phyloP scores from a whole-genome alignment of 2,113 vertebrate species.

The Zosterops borbonicus region DNA sequence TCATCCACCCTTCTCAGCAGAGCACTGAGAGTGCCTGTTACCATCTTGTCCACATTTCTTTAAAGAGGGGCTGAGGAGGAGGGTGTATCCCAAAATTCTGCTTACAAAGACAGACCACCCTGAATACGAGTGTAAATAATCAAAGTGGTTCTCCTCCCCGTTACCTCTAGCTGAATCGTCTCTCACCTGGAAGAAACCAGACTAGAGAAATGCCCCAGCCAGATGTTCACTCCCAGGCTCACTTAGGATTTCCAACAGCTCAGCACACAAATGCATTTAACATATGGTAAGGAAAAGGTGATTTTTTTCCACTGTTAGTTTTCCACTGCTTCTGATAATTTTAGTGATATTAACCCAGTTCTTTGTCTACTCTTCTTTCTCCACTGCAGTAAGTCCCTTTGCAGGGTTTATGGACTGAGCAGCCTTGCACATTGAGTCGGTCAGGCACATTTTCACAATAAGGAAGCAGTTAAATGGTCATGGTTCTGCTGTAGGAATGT shows the following conservation, averaged over 20 bases:
- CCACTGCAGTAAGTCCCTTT: background rate
- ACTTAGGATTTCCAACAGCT: slow-evolving; percentile 29
- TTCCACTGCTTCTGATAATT: slow-evolving; percentile 44
- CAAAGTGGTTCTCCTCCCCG: background rate
- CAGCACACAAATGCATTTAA: background rate
- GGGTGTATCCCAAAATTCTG: background rate
- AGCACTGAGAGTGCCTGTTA: background rate
- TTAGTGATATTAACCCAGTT: slow-evolving; percentile 3
- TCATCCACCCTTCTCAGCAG: background rate
- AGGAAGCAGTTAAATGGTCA: slow-evolving; percentile 63
- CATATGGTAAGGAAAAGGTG: background rate
- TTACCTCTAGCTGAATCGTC: background rate
- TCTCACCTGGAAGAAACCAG: slow-evolving; percentile 28
- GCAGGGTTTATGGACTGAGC: slow-evolving; percentile 26
- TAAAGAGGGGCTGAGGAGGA: background rate
- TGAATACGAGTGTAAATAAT: background rate
- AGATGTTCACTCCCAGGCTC: slow-evolving; percentile 9
- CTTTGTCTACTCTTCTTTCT: slow-evolving; percentile 20
- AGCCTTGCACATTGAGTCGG: background rate
- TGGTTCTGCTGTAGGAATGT: slow-evolving; percentile 51
- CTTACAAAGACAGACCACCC: background rate
- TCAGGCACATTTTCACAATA: slow-evolving; percentile 52
- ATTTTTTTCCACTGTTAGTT: slow-evolving; percentile 48
- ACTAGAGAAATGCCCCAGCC: background rate
- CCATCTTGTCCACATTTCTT: background rate